phyloP scores from a whole-genome alignment of 1,140 invertebrate genomes.

The Berghia stephanieae region DNA sequence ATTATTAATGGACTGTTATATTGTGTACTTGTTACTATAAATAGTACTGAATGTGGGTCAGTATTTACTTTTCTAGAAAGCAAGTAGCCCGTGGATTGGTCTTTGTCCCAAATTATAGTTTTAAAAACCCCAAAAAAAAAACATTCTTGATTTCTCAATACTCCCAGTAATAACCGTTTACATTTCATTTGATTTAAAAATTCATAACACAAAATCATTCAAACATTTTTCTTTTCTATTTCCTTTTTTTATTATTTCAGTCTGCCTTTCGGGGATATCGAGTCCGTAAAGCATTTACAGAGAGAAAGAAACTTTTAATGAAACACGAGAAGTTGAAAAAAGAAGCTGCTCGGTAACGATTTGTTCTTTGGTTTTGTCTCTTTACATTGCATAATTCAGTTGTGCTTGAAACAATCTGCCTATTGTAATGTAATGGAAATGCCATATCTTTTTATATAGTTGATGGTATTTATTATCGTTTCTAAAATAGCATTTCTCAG shows the following conservation, averaged over 20 bases:
- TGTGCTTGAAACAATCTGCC: not conserved
- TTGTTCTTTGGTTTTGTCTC: not conserved
- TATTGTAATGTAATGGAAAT: not conserved
- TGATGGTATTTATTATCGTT: not conserved
- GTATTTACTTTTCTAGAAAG: too few species aligned
- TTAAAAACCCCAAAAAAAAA: too few species aligned
- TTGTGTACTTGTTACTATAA: not conserved
- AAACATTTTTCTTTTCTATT: too few species aligned
- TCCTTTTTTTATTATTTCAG: slow-evolving; percentile 42
- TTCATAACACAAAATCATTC: too few species aligned
- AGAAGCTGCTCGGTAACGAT: slow-evolving; percentile 60
- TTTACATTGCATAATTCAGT: not conserved
- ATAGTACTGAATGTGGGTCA: not conserved
- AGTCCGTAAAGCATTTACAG: slow-evolving; percentile 64
- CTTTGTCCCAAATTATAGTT: too few species aligned
- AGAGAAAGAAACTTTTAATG: slow-evolving; percentile 65
- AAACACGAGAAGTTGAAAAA: slow-evolving; percentile 66
- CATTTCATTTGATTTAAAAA: too few species aligned
- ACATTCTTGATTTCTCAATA: too few species aligned
- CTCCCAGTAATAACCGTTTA: too few species aligned
- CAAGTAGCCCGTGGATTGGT: too few species aligned
- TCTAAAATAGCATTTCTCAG: not conserved
- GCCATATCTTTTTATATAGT: not conserved
- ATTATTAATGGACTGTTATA: not conserved
- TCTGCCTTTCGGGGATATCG: slow-evolving; percentile 62